Evolutionary conservation across 2,113 vertebrate species (phyloP).

Genomic region (Plotosus lineatus): DNA sequence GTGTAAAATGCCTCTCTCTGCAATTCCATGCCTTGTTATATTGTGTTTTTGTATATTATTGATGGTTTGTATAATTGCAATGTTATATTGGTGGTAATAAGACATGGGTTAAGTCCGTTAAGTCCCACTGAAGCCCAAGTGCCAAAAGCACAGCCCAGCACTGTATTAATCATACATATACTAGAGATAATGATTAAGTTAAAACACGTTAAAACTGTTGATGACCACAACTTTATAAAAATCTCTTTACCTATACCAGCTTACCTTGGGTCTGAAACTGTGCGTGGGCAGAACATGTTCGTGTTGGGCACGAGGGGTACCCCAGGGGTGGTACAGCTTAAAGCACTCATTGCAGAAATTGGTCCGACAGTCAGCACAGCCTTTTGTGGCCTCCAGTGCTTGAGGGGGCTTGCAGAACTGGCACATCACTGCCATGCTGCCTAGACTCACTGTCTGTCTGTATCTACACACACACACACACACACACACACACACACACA

Average conservation of each 20-base stretch:
- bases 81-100: too few species aligned
- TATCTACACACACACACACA: constrained; percentile 62
- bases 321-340: constrained; percentile 98
- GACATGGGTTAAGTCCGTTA: too few species aligned
- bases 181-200: neutral
- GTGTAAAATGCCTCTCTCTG: neutral
- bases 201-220: neutral
- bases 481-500: neutral
- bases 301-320: constrained; percentile 92
- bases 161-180: neutral
- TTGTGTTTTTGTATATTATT: too few species aligned
- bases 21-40: too few species aligned
- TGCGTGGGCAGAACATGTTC: constrained; percentile 92
- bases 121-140: too few species aligned
- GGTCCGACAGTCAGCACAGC: constrained; percentile 91
- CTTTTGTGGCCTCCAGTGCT: constrained; percentile 89
- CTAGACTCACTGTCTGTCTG: constrained; percentile 73
- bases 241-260: neutral
- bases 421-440: constrained; percentile 85
- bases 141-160: too few species aligned
- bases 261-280: constrained; percentile 93
- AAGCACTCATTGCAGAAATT: constrained; percentile 98
- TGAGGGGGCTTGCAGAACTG: constrained; percentile 91
- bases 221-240: neutral
- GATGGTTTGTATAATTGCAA: too few species aligned